Evolutionary conservation across 2,113 vertebrate species (phyloP).

Genomic region (Ophiodon elongatus): DNA sequence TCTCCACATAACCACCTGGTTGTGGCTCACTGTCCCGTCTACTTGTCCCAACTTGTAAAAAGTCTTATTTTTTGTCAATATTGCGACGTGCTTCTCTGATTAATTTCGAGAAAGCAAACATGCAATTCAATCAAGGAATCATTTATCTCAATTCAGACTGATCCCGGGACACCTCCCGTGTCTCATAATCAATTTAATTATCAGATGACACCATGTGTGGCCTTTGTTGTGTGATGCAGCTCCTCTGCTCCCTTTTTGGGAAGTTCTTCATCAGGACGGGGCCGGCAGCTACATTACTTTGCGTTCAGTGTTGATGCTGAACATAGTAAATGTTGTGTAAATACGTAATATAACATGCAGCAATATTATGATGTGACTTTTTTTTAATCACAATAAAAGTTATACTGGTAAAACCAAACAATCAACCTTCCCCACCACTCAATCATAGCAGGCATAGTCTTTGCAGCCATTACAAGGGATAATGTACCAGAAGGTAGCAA

Average conservation of each 20-base stretch:
- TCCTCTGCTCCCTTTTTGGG: background rate
- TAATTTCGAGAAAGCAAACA: background rate
- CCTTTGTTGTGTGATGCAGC: background rate
- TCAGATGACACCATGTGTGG: background rate
- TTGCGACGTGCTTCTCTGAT: background rate
- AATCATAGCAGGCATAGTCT: constrained; percentile 8
- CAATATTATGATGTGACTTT: background rate
- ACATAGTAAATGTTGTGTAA: background rate
- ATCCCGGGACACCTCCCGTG: background rate
- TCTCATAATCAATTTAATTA: background rate
- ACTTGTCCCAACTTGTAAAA: background rate
- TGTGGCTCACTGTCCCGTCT: background rate
- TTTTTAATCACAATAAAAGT: constrained; percentile 16
- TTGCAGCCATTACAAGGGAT: constrained; percentile 23
- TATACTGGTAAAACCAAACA: constrained; percentile 15
- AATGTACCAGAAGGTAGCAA: constrained; percentile 64
- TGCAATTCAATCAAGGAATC: background rate
- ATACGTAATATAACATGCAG: background rate
- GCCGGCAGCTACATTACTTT: background rate
- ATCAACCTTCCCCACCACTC: background rate
- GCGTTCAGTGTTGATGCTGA: background rate
- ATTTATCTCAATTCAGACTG: background rate
- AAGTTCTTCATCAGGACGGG: background rate
- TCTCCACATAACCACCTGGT: background rate
- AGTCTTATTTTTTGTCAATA: background rate